phyloP scores from a whole-genome alignment of 2,113 vertebrate species.

The Harpagus bidentatus region DNA sequence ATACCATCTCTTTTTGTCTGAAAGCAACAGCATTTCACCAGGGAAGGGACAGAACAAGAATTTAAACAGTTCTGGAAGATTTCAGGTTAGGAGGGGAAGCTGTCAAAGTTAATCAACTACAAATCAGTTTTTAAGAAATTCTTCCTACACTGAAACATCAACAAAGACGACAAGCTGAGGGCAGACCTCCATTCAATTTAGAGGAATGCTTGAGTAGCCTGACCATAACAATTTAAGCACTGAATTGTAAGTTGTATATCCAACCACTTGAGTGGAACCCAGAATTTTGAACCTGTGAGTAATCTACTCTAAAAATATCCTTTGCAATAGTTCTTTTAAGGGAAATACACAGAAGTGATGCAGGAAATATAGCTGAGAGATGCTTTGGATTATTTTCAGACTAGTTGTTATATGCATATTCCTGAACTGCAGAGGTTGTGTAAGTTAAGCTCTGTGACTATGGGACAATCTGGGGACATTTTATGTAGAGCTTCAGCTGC shows the following conservation, averaged over 20 bases:
- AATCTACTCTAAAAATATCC: not conserved
- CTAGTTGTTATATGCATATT: not conserved
- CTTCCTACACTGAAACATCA: not conserved
- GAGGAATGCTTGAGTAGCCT: not conserved
- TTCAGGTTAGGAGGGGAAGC: not conserved
- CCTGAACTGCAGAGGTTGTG: not conserved
- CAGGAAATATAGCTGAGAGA: not conserved
- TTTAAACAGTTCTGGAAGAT: not conserved
- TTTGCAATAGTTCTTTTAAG: not conserved
- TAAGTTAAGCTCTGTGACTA: not conserved
- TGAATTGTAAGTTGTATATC: not conserved
- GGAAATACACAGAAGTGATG: not conserved
- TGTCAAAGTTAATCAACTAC: not conserved
- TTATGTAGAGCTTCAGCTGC: not conserved
- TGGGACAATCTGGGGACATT: not conserved
- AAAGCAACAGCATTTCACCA: not conserved
- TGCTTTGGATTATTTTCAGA: slow-evolving; percentile 7
- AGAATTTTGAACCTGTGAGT: not conserved
- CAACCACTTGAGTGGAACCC: not conserved
- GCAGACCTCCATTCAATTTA: not conserved
- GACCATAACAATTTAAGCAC: not conserved
- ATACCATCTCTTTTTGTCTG: not conserved
- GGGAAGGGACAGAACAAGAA: not conserved
- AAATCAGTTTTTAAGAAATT: not conserved
- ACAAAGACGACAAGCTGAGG: not conserved